phyloP scores from a whole-genome alignment of 2,113 vertebrate genomes.

The Grus americana region DNA sequence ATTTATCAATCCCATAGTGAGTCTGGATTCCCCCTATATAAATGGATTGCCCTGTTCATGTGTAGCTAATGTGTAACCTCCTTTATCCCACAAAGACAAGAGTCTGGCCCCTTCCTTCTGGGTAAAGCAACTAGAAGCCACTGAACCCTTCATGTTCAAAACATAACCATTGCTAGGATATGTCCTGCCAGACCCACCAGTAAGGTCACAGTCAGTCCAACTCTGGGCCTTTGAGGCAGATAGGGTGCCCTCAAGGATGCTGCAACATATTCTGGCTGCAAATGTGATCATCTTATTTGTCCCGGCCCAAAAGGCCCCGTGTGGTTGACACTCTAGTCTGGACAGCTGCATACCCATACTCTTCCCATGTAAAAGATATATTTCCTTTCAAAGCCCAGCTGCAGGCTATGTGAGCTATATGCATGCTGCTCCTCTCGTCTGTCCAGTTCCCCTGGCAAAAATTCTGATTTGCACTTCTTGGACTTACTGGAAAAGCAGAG shows the following conservation, averaged over 20 bases:
- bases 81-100: neutral
- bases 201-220: neutral
- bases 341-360: neutral
- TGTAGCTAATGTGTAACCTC: neutral
- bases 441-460: neutral
- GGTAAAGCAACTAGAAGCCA: neutral
- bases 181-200: neutral
- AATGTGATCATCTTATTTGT: neutral
- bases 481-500: neutral
- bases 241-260: neutral
- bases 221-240: accelerated
- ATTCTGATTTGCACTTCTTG: neutral
- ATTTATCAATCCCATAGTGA: conserved; percentile 37
- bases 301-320: neutral
- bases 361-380: neutral
- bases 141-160: neutral
- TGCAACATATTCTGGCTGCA: neutral
- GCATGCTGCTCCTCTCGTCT: neutral
- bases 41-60: neutral
- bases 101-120: neutral
- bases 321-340: neutral
- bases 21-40: neutral
- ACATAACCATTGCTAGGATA: neutral
- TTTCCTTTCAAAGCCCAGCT: neutral
- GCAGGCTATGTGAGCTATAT: neutral